These are phyloP conservation scores for Masticophis lateralis DNA, from an alignment of 2,797 vertebrate species.

Conservation along the genomic window DNA sequence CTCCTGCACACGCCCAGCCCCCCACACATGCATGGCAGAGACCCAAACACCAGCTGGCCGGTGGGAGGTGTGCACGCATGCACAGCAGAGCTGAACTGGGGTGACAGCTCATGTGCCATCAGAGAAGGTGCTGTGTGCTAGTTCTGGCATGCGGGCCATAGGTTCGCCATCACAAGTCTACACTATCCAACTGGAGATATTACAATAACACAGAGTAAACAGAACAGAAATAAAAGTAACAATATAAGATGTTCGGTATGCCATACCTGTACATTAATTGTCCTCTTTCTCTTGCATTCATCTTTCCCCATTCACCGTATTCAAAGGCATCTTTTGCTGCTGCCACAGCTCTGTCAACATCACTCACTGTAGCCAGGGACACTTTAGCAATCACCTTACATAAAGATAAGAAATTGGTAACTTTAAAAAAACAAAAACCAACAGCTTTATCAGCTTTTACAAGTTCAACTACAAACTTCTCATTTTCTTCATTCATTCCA, in stretches of 20 bases:
- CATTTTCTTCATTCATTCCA: neutral
- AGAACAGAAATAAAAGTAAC: neutral
- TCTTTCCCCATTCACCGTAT: constrained; percentile 87
- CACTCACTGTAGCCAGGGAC: constrained; percentile 82
- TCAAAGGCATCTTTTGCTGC: constrained; percentile 92
- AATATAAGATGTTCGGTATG: neutral
- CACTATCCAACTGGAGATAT: neutral
- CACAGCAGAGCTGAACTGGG: too few species aligned
- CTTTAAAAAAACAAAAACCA: neutral
- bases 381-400: constrained; percentile 88
- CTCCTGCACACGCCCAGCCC: too few species aligned
- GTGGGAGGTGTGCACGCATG: too few species aligned
- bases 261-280: constrained; percentile 84
- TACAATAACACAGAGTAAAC: constrained; percentile 8
- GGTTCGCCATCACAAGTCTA: neutral
- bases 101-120: too few species aligned
- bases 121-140: too few species aligned
- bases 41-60: too few species aligned
- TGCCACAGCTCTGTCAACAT: constrained; percentile 90
- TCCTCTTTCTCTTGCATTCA: constrained; percentile 92
- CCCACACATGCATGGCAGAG: too few species aligned
- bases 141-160: too few species aligned
- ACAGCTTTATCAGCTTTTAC: neutral
- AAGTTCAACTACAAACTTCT: neutral
- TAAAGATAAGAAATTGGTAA: constrained; percentile 38